Base-by-base conservation (phyloP, 2,888 invertebrate genomes). In the Macrosiphum euphorbiae region DNA sequence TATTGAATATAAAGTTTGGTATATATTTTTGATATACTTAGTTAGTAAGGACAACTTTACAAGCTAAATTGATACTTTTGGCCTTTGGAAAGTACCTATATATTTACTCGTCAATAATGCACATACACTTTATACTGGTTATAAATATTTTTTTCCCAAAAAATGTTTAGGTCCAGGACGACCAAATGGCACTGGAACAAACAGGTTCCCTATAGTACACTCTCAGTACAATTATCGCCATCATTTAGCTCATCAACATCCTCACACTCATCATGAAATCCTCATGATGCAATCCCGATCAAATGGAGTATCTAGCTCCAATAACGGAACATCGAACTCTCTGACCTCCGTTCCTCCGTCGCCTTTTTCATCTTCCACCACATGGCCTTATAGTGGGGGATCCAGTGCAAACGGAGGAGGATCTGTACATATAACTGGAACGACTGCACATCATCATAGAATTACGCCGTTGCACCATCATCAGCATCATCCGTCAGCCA, bases 261-360 rank as follows among this genome's bases (percentile, higher is more conserved):
- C 67, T 28, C 92, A 87, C 2, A 1, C 92, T 8, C 92, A 92
- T 55, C 92, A 92, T 35, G 92, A 92, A 78, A 92, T 92, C 3
- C 88, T 92, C 52, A 92, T 92, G 88, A 92, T 92, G 92, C 92
- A 88, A 13, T 78, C 92, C 20, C 88, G 92, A 20, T 50, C 88
- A 24, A 88, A 86, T 52, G 52, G 61, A 24, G 67, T 67, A 16
- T 10, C 88, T 41, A 88, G 52, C n/a, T 44, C 91, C 28, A 52
- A 52, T 47, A 41, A 52, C 28, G 88, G 61, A 16, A 61, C 89
- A 28, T n/a, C 85, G 0, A 8, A 84, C 5, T 61, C 85, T 10
- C 35, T 92, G 16, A 16, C 90, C 13, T 20, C 50, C 50, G n/a
- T 47, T 24, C 24, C 86, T 20, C 84, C 58, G 20, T 41, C 86